Percentiles rank a stretch among this genome's conserved stretches.
phyloP scores from a whole-genome alignment of 2,797 vertebrate species.

The Muscicapa comitata region DNA sequence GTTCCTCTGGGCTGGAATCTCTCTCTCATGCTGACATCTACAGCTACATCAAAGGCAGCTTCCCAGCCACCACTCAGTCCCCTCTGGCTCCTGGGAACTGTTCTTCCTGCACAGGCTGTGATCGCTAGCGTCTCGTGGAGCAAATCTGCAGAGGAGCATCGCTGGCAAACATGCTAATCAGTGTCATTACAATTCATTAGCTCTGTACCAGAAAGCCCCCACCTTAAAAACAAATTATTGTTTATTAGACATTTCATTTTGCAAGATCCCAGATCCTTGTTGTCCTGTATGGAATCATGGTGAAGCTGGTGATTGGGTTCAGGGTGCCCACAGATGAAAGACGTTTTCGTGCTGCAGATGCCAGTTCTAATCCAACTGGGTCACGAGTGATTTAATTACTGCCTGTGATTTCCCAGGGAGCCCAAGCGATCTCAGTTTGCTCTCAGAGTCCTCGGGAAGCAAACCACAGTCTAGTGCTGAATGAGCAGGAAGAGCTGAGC shows the following conservation, averaged over 20 bases:
- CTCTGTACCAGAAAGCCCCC: not conserved
- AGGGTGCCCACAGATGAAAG: not conserved
- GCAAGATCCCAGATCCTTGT: not conserved
- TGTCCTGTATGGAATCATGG: not conserved
- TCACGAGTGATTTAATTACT: conserved; percentile 44
- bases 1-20: conserved; percentile 2
- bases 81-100: not conserved
- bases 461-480: not conserved
- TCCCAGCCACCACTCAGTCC: not conserved
- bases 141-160: not conserved
- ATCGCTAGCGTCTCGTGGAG: not conserved
- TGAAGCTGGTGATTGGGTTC: not conserved
- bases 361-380: conserved; percentile 25
- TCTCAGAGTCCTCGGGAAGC: not conserved
- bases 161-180: conserved; percentile 1
- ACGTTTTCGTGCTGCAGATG: not conserved
- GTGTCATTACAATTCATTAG: conserved; percentile 17
- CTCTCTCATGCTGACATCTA: not conserved
- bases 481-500: not conserved
- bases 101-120: not conserved
- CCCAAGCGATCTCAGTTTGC: not conserved
- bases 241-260: not conserved
- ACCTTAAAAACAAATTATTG: not conserved
- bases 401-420: not conserved
- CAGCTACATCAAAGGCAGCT: conserved; percentile 17